A percentile compares a stretch with the other conserved stretches of the same genome.
Conservation (phyloP, 2,888 invertebrate genomes). For the Drosophila anceps region DNA sequence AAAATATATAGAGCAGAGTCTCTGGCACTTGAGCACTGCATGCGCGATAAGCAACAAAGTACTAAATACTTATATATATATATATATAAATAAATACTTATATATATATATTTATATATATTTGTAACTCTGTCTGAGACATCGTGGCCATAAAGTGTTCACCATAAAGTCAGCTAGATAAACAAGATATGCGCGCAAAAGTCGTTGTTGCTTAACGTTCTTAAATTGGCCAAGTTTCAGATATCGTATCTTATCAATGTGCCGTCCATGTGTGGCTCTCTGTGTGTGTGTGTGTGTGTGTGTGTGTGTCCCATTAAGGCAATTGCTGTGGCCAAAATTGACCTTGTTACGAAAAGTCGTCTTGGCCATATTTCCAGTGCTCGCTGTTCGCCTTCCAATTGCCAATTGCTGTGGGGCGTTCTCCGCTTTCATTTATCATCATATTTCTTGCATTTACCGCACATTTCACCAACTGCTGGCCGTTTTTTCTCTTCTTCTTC, state of each 20-base stretch:
- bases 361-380: slow-evolving; percentile 36
- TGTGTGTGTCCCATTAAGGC: slow-evolving; percentile 39
- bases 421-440: slow-evolving; percentile 72
- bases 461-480: slow-evolving; percentile 66
- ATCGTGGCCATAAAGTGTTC: slow-evolving; percentile 1
- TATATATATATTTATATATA: not conserved
- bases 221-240: slow-evolving; percentile 17
- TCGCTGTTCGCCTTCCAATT: slow-evolving; percentile 22
- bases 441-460: slow-evolving; percentile 71
- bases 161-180: slow-evolving; percentile 36
- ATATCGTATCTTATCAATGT: slow-evolving; percentile 55
- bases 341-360: slow-evolving; percentile 45
- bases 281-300: slow-evolving; percentile 10
- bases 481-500: slow-evolving; percentile 28
- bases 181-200: slow-evolving; percentile 41
- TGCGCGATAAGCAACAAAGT: slow-evolving; percentile 12
- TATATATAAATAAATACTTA: slow-evolving; percentile 7
- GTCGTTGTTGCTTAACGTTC: slow-evolving; percentile 33
- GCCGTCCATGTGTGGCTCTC: not conserved
- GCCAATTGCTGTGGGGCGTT: slow-evolving; percentile 21
- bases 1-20: slow-evolving; percentile 4
- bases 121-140: slow-evolving; percentile 13
- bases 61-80: not conserved
- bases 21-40: slow-evolving; percentile 11
- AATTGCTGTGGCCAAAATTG: slow-evolving; percentile 45